Evolutionary conservation across 2,113 vertebrate species (phyloP).

Genomic region (Todiramphus chloris): DNA sequence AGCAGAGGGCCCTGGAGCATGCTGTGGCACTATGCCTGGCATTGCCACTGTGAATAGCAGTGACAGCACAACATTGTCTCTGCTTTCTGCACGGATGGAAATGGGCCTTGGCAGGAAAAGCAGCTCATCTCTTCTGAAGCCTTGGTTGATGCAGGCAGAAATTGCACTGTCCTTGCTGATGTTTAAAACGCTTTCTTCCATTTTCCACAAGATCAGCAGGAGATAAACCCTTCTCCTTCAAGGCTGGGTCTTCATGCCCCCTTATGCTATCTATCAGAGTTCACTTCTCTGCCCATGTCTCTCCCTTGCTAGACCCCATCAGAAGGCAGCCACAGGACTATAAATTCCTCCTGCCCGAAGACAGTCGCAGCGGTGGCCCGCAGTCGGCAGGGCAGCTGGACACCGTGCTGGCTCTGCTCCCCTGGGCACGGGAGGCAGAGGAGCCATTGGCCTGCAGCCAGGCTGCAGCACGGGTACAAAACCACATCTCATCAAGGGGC

Average conservation of each 20-base stretch:
- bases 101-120: not conserved
- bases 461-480: rapidly evolving
- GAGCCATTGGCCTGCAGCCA: not conserved
- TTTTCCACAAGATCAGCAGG: not conserved
- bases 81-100: not conserved
- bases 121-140: not conserved
- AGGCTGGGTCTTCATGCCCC: not conserved
- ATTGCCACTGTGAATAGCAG: not conserved
- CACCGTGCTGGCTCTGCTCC: not conserved
- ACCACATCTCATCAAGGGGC: not conserved
- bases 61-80: not conserved
- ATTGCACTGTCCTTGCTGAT: not conserved
- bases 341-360: not conserved
- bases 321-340: not conserved
- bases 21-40: not conserved
- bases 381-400: not conserved
- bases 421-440: rapidly evolving
- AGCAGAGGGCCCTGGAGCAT: not conserved
- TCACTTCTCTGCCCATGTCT: not conserved
- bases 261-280: not conserved
- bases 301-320: not conserved
- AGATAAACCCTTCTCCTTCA: not conserved
- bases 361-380: rapidly evolving
- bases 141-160: not conserved
- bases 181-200: not conserved